Percentiles rank a stretch among this genome's conserved stretches.
Conservation (phyloP, 2,113 vertebrate genomes). For the Gadus chalcogrammus region DNA sequence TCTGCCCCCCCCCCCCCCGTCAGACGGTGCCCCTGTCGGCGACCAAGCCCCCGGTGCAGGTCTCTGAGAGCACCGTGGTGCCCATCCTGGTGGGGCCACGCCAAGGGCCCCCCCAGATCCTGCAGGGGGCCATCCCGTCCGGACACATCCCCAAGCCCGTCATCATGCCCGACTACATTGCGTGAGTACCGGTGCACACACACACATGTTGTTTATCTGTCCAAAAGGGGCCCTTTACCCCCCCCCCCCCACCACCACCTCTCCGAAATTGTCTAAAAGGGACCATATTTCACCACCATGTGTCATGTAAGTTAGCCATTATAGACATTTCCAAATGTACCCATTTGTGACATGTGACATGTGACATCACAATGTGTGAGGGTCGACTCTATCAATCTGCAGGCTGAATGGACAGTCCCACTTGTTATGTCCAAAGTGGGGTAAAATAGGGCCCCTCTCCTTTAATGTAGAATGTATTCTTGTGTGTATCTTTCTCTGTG, state of each 20-base stretch:
- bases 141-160: constrained; percentile 95
- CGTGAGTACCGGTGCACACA: constrained; percentile 73
- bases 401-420: no score
- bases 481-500: background rate
- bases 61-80: constrained; percentile 51
- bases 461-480: background rate
- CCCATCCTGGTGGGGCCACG: constrained; percentile 41
- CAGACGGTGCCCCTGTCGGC: constrained; percentile 30
- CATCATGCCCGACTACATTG: constrained; percentile 92
- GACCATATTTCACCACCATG: no score
- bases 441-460: background rate
- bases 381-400: no score
- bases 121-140: constrained; percentile 86
- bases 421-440: no score
- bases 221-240: no score
- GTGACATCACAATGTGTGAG: no score
- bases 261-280: no score
- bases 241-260: no score
- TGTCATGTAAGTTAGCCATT: no score
- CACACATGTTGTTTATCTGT: background rate
- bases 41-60: constrained; percentile 37
- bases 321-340: no score
- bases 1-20: background rate
- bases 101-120: constrained; percentile 68
- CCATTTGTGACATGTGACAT: no score